Base-by-base conservation (phyloP, 2,888 invertebrate species). In the Hirtodrosophila cameraria region DNA sequence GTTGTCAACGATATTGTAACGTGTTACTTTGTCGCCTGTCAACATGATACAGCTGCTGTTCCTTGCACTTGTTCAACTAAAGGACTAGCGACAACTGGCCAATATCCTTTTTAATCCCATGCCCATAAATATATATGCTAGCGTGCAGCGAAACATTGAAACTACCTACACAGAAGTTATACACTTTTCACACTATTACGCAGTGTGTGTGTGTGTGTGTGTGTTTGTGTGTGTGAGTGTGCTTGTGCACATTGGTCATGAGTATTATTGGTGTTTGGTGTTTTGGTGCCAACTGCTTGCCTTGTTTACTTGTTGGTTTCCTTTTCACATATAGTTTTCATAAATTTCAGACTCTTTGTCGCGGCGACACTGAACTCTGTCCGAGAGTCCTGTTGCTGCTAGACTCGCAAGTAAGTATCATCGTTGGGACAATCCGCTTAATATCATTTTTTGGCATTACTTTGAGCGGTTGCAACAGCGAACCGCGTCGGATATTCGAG, bases 361-460 rank as follows among this genome's bases (percentile, higher is more conserved):
- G 28, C 38, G 31, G 28, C 36, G 31, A 62, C 45, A 35, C 45
- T 54, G 57, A 38, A 62, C 55, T 45, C 42, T 38, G 49, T 50
- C n/a, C n/a, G n/a, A 45, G 58, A 49, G 53, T 50, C 45, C 45
- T 7, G 8, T 43, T 20, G 36, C 53, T 41, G 28, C 50, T 42
- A 5, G 23, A 23, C 16, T 41, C 18, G 11, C 35, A 33, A n/a
- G n/a, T n/a, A n/a, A n/a, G 42, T 48, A 54, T 59, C 38, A 59
- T 28, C 54, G 50, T n/a, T n/a, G n/a, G n/a, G 41, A 43, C 66
- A 82, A 84, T 84, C 82, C 79, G 82, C 82, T 84, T 82, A 82
- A 82, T 79, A 84, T 77, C 65, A 82, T 84, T 82, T 81, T 79
- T 82, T 41, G 82, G 85, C 72, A 84, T 82, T 85, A 82, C 75